A percentile compares a stretch with the other conserved stretches of the same genome.
Evolutionary conservation across 2,113 vertebrate genomes (phyloP).

Genomic region (Rhadina sibilatrix): DNA sequence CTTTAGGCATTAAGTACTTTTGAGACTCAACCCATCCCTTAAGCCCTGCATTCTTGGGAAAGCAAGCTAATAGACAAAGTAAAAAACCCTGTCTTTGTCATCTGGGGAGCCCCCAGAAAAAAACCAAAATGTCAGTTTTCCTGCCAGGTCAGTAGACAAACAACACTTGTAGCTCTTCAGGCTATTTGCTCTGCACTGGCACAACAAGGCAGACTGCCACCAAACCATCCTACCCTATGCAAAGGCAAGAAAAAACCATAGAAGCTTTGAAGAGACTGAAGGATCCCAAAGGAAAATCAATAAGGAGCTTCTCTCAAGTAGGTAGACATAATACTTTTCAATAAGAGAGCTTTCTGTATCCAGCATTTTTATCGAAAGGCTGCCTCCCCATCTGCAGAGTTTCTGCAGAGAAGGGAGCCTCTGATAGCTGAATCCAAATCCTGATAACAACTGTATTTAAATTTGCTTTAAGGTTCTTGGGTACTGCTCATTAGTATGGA

Average conservation of each 20-base stretch:
- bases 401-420: background rate
- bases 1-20: background rate
- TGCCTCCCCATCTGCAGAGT: background rate
- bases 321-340: background rate
- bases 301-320: background rate
- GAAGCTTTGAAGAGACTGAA: background rate
- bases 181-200: background rate
- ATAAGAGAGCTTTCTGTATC: background rate
- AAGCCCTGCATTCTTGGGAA: background rate
- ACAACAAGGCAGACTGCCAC: background rate
- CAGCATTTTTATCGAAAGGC: background rate
- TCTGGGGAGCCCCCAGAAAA: background rate
- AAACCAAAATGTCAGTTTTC: rapidly evolving
- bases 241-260: background rate
- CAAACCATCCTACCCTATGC: background rate
- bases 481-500: background rate
- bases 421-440: background rate
- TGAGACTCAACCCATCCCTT: background rate
- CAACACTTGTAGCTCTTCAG: background rate
- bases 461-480: background rate
- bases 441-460: background rate
- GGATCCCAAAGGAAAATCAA: rapidly evolving
- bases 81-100: background rate
- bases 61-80: background rate
- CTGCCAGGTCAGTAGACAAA: background rate